Base-by-base conservation (phyloP, 1,140 invertebrate species). In the Drosophila parvula region DNA sequence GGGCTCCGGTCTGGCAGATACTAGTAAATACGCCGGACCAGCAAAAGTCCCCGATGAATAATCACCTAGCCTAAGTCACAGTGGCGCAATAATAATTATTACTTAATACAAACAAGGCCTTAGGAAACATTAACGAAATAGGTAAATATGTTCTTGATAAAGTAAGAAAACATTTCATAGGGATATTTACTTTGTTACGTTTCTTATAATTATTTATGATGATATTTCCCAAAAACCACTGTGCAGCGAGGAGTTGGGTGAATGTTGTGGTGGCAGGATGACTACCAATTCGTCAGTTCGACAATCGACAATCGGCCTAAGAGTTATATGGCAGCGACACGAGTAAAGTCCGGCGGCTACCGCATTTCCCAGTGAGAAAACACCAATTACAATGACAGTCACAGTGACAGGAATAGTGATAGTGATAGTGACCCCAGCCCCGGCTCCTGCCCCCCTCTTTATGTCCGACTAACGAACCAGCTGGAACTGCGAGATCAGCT, bases 1-100 rank as follows among this genome's bases (percentile, higher is more conserved):
- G 60, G 14, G 68, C 61, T 53, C 60, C 60, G 76, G 60, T 69
- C 61, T 64, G 70, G 60, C 47, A 79, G 76, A 86, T 86, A 53
- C 32, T 4, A 36, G 18, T 36, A 88, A 86, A 78, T 56, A 63
- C 64, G 74, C 34, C 48, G 43, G 55, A 41, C 48, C 16, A 70
- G 74, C 65, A 77, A 62, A 78, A 56, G 48, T 67, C 57, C 64
- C 74, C 27, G 50, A 38, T 78, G 76, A 78, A 71, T 78, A 78
- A 78, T 78, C 71, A 64, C 40, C 44, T 22, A 43, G 30, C 27
- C 30, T 41, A n/a, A 22, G 12, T 36, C 22, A 69, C 65, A 65
- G 65, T 69, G 65, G 61, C 2, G 11, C 65, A 45, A 63, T 22
- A 38, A 1, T 34, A 8, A 53, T 38, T 53, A 36, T 22, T 38